Evolutionary conservation across 64 coral and sea anemone genomes (phyloP), one percentile per base, ranked within the genome.

Genomic region (Montipora foliosa): DNA sequence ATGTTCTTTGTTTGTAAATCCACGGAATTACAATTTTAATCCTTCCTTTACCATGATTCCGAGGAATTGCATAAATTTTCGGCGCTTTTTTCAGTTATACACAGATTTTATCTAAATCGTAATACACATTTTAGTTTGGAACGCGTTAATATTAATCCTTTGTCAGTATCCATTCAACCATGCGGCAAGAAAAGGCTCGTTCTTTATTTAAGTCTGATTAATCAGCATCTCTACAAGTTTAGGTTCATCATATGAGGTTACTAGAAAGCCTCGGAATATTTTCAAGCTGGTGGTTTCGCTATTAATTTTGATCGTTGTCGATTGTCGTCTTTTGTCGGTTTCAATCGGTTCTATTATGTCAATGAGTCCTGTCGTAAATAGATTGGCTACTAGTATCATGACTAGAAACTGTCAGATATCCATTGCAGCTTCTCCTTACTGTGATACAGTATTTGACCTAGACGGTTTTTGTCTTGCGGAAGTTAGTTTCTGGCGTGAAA

Each of bases 311-410:
- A 55, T 55, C 25, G 24, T 0, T 25, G 0, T 24, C 24, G 24
- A 66, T 15, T 53, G 15, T 70, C 48, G 5, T 68, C 89, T 58
- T 82, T 91, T 52, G 89, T 82, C 14, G 78, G 24, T 24, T 24
- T 24, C 24, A 24, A 24, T 82, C 14, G 78, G 89, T 21, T 68
- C 89, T 48, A 83, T 91, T 49, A 91, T 91, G 45, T 82, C 89
- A 7, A 0, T 49, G 78, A 79, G 89, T 67, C 77, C 51, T 44
- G 89, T 91, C 20, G 81, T 91, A 10, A 79, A 77, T 5, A 9
- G 89, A 25, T 53, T 91, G 44, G 5, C 58, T 90, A 29, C 0
- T 46, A 78, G 78, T 67, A 82, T 91, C 72, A 91, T 91, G 37
- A 85, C 60, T 8, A 29, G 29, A 29, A 0, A 29, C 29, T 29